phyloP scores from a whole-genome alignment of 2,113 vertebrate species.

The Drymodes brunneopygia region DNA sequence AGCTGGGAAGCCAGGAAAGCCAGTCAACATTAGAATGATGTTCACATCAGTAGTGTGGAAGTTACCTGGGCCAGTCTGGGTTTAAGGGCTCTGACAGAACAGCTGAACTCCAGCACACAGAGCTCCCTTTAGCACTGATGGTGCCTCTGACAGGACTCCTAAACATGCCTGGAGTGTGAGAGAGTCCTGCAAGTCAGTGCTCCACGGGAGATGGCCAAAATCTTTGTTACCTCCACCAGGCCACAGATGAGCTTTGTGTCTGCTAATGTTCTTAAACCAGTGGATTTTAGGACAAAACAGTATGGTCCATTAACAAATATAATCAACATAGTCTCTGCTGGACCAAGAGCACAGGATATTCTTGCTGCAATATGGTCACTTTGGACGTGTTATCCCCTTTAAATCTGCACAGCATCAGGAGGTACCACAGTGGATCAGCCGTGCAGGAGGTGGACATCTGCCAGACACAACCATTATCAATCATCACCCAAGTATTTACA shows the following conservation, averaged over 20 bases:
- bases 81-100: background rate
- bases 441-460: conserved; percentile 39
- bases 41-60: background rate
- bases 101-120: background rate
- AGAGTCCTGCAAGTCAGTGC: conserved; percentile 24
- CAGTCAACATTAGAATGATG: background rate
- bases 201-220: background rate
- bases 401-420: background rate
- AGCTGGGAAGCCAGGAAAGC: background rate
- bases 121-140: fast-evolving
- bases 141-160: background rate
- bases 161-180: background rate
- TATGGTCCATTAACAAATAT: conserved; percentile 27
- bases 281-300: background rate
- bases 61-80: background rate
- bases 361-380: conserved; percentile 11
- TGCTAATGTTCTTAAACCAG: background rate
- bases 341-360: background rate
- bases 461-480: background rate
- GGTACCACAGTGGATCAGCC: background rate
- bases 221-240: background rate
- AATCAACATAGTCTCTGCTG: background rate
- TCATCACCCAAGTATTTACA: conserved; percentile 45
- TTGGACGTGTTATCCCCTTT: background rate
- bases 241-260: background rate